A percentile compares a stretch with the other conserved stretches of the same genome.
Conservation (phyloP, 2,888 invertebrate species). For the Conops quadrifasciatus region DNA sequence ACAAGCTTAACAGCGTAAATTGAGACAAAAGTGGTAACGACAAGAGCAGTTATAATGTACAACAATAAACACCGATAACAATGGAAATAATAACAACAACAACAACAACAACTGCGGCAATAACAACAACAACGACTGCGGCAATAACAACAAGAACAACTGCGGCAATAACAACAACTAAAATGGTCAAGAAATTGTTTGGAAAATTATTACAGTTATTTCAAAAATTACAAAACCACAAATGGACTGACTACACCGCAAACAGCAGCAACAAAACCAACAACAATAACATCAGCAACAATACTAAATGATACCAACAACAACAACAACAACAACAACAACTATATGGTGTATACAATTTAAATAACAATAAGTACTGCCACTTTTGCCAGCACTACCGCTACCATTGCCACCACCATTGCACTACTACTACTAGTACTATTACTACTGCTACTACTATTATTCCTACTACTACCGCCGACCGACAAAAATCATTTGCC, state of each 20-base stretch:
- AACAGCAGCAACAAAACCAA: slow-evolving; percentile 22
- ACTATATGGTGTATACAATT: no score
- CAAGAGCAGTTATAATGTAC: slow-evolving; percentile 18
- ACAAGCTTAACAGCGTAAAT: slow-evolving; percentile 23
- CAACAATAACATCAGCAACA: slow-evolving; percentile 21
- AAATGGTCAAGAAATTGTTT: slow-evolving; percentile 35
- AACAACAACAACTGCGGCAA: slow-evolving; percentile 45
- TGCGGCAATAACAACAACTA: slow-evolving; percentile 29
- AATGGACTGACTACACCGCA: slow-evolving; percentile 55
- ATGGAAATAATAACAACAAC: slow-evolving; percentile 46
- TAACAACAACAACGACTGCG: slow-evolving; percentile 38
- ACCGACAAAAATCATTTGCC: slow-evolving; percentile 25
- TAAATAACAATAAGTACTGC: no score
- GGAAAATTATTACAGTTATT: slow-evolving; percentile 54
- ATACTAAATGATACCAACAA: slow-evolving; percentile 30
- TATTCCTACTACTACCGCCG: slow-evolving; percentile 4
- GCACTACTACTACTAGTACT: no score
- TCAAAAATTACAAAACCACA: slow-evolving; percentile 64
- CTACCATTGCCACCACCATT: no score
- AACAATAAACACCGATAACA: slow-evolving; percentile 44
- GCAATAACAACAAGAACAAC: slow-evolving; percentile 22
- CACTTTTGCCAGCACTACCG: no score
- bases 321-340: slow-evolving; percentile 43
- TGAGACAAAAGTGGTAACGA: no score
- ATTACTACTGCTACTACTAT: slow-evolving; percentile 16